Evolutionary conservation across 2,797 vertebrate genomes (phyloP), one percentile per base, ranked within the genome.

Genomic region (Hydrolagus colliei): DNA sequence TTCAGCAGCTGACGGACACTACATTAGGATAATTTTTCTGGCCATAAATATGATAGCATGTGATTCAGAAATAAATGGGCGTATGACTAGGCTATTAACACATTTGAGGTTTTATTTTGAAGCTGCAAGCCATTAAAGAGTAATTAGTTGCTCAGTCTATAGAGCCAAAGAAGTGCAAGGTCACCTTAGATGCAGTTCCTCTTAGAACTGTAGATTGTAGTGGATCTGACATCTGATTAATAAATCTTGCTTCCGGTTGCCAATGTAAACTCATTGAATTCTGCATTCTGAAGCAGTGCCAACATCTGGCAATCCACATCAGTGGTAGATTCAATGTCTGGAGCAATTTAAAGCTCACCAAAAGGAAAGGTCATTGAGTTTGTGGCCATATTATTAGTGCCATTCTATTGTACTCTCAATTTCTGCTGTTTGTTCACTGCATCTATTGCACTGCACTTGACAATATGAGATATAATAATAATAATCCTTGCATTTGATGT

Each of bases 1-100:
- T 71, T 84, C 32, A 71, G 65, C 79, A 71, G 79, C 79, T 84
- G 79, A 84, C 65, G 71, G 67, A 71, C 65, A 84, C 71, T 35
- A 84, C 65, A 52, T 82, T 41, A 35, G 65, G 65, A 4, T n/a
- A 84, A 84, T 71, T 84, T 18, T 35, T 67, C 65, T 52, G 63
- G 13, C 32, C 16, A 18, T 80, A 65, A 20, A 27, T 41, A 16
- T 16, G 27, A 68, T 68, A 32, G 27, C 63, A 82, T 71, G 79
- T 84, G 32, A 27, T 68, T 68, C 20, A 68, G 14, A 71, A 84
- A 71, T 84, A 52, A 84, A 84, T 18, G 35, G 79, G 27, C 65
- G 1, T 41, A 52, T 84, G 65, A 84, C 10, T 22, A 71, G 65
- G 79, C 65, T 84, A 84, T 41, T 84, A 84, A 52, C 79, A 71